Conservation (phyloP, 2,113 vertebrate genomes). For the Corynorhinus townsendii region DNA sequence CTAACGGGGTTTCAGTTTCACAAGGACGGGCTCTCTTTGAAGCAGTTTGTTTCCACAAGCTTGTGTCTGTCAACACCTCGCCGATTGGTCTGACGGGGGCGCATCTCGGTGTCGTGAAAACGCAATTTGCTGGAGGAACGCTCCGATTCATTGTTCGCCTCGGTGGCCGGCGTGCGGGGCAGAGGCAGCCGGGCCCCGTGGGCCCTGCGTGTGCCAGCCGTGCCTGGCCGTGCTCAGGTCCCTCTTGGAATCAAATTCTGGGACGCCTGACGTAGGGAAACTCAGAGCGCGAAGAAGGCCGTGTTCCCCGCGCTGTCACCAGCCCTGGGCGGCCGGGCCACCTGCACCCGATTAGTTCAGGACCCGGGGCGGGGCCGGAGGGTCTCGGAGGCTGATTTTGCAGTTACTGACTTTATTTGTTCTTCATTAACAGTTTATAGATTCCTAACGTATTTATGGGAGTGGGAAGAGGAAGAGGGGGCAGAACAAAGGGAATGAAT, state of each 20-base stretch:
- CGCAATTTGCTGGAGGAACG: not conserved
- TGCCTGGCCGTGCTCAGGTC: not conserved
- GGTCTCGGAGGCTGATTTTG: slow-evolving; percentile 59
- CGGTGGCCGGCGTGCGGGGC: not conserved
- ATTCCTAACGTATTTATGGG: slow-evolving; percentile 71
- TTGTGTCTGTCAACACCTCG: not conserved
- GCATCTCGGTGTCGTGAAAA: not conserved
- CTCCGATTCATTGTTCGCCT: not conserved
- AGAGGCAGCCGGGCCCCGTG: not conserved
- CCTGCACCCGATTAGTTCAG: slow-evolving; percentile 64
- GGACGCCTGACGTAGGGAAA: not conserved
- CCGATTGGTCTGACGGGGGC: not conserved
- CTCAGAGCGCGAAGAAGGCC: not conserved
- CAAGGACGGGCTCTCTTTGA: not conserved
- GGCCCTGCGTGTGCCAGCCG: not conserved
- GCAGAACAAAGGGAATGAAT: slow-evolving; percentile 60
- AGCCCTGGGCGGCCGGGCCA: not conserved
- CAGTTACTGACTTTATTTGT: slow-evolving; percentile 73
- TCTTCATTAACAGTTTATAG: slow-evolving; percentile 74
- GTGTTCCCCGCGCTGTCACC: not conserved
- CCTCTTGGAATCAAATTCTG: not conserved
- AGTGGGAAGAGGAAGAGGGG: slow-evolving; percentile 36
- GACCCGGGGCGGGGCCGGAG: not conserved
- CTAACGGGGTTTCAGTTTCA: not conserved
- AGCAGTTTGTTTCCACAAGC: not conserved